These are phyloP conservation scores for Mobula hypostoma DNA, from an alignment of 2,113 vertebrate species.

Conservation along the genomic window DNA sequence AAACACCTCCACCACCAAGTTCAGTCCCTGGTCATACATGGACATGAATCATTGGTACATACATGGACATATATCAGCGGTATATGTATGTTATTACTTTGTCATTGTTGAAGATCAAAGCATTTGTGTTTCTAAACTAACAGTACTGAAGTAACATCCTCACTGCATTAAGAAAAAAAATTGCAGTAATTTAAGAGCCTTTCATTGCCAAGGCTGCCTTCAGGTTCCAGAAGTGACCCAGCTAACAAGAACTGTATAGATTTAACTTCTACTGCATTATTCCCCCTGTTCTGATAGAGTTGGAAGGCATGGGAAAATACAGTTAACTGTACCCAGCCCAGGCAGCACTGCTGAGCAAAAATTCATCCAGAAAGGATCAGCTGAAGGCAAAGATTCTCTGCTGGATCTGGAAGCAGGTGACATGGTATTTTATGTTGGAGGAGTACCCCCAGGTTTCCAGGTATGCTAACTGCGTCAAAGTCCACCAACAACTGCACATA, in stretches of 20 bases:
- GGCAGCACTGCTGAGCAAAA: constrained; percentile 83
- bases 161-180: background rate
- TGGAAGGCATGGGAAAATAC: constrained; percentile 85
- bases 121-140: background rate
- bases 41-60: too few relatives aligned
- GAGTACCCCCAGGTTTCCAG: constrained; percentile 72
- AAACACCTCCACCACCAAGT: background rate
- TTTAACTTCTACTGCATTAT: background rate
- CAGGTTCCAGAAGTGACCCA: background rate
- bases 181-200: background rate
- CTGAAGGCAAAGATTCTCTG: constrained; percentile 70
- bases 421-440: constrained; percentile 84
- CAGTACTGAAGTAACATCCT: background rate
- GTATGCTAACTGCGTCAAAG: constrained; percentile 49
- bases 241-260: background rate
- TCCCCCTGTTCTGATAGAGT: constrained; percentile 58
- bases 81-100: background rate
- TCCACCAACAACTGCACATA: background rate
- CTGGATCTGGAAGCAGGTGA: constrained; percentile 77
- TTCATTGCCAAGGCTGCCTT: background rate
- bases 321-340: constrained; percentile 83
- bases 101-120: background rate
- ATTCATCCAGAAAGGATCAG: constrained; percentile 90
- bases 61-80: background rate
- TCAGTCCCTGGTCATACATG: background rate